These are phyloP conservation scores for Perodicticus potto DNA, from an alignment of 2,797 vertebrate genomes.

Conservation along the genomic window DNA sequence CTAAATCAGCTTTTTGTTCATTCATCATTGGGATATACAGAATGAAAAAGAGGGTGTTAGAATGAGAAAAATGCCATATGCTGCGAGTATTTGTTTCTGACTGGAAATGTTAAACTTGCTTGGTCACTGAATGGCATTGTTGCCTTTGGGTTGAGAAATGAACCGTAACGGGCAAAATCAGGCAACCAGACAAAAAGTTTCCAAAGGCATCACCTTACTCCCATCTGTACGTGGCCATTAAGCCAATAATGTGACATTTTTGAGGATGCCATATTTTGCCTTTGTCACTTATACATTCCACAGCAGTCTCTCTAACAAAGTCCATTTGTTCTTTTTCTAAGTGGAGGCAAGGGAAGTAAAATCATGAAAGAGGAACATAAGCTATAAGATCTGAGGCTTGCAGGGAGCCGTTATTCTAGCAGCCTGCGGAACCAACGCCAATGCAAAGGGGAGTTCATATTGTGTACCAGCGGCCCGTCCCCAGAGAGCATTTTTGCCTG, in stretches of 20 bases:
- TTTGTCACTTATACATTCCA: constrained; percentile 1
- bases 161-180: neutral
- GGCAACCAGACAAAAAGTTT: neutral
- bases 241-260: neutral
- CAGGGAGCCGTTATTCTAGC: neutral
- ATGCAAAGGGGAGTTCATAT: neutral
- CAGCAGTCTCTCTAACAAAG: neutral
- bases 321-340: constrained; percentile 40
- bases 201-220: neutral
- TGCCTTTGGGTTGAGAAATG: neutral
- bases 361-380: neutral
- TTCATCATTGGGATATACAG: neutral
- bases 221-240: neutral
- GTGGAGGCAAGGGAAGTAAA: neutral
- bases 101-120: neutral
- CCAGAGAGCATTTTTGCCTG: neutral
- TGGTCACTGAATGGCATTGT: neutral
- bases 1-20: neutral
- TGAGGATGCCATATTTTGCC: neutral
- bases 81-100: neutral
- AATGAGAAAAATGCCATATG: neutral
- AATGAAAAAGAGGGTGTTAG: neutral
- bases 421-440: neutral
- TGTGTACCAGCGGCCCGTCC: neutral
- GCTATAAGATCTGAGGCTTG: neutral